phyloP scores from a whole-genome alignment of 2,888 invertebrate genomes.

The Pseudoips prasinana region DNA sequence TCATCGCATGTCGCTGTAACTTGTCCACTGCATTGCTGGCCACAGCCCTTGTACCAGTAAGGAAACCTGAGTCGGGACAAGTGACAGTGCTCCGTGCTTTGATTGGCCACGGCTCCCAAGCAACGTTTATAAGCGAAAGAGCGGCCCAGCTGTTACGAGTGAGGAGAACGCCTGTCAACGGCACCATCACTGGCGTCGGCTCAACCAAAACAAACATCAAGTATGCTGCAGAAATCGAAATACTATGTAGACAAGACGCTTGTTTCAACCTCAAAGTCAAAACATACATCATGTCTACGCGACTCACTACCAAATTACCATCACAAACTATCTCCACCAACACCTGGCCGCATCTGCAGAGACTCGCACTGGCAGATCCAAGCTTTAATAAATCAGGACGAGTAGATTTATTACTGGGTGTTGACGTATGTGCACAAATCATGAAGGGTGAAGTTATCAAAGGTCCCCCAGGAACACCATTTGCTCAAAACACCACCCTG shows the following conservation, averaged over 20 bases:
- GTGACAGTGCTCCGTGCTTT: background rate
- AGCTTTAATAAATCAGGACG: no score
- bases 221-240: background rate
- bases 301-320: constrained; percentile 4
- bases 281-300: constrained; percentile 6
- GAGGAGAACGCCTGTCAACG: background rate
- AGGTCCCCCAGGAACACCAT: constrained; percentile 20
- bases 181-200: background rate
- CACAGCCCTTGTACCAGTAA: constrained; percentile 1
- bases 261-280: background rate
- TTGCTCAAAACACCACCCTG: constrained; percentile 26
- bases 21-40: constrained; percentile 1
- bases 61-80: no score
- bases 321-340: no score
- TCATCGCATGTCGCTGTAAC: no score
- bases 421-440: no score
- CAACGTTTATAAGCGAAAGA: constrained; percentile 3
- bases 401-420: no score
- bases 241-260: background rate
- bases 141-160: constrained; percentile 1
- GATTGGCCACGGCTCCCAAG: constrained; percentile 5
- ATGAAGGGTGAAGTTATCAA: constrained; percentile 16
- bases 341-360: constrained; percentile 5
- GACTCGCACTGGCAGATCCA: constrained; percentile 18
- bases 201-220: background rate